Evolutionary conservation across 2,113 vertebrate species (phyloP), one percentile per base, ranked within the genome.

Genomic region (Emydura subglobosa): DNA sequence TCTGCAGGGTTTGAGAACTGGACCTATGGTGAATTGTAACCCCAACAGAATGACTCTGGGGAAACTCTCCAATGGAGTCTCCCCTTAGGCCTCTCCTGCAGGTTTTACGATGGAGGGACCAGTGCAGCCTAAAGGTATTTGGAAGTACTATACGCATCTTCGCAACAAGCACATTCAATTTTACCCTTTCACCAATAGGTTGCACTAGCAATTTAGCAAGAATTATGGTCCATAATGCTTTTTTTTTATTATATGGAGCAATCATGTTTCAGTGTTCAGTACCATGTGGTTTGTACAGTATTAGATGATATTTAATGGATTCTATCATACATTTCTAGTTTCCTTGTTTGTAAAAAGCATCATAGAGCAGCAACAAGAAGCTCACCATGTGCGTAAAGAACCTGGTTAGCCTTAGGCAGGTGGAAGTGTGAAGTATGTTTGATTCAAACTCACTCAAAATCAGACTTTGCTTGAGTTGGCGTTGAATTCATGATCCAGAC

Each of bases 201-300:
- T 97, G 97, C 96, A 96, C 91, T 96, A 94, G 84, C 74, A 92
- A 93, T 94, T 95, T 80, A 96, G 79, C 78, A 93, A 96, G 93
- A 89, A 4, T 27, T 57, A 12, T 1, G 0, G 19, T 50, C 79
- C n/a, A 34, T 78, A 90, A 53, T 61, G 24, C 39, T 83, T 92
- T 92, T 84, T 82, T 91, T 82, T 91, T 81, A 88, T 84, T 12
- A 53, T 88, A 80, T 25, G 86, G 65, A 78, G 31, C 86, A 90
- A 34, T 34, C 72, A 82, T 85, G 84, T 91, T 61, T 90, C 87
- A 92, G 54, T 65, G 11, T 81, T 83, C 79, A 44, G 5, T 84
- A 55, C 65, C 79, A 51, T 29, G 21, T 31, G 83, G 24, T 79
- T 93, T 89, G 19, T 51, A 51, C 21, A 54, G 57, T 34, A 84